A percentile compares a stretch with the other conserved stretches of the same genome.
Evolutionary conservation across 2,797 vertebrate species (phyloP).

Genomic region (Poeciliopsis paucimaculata): DNA sequence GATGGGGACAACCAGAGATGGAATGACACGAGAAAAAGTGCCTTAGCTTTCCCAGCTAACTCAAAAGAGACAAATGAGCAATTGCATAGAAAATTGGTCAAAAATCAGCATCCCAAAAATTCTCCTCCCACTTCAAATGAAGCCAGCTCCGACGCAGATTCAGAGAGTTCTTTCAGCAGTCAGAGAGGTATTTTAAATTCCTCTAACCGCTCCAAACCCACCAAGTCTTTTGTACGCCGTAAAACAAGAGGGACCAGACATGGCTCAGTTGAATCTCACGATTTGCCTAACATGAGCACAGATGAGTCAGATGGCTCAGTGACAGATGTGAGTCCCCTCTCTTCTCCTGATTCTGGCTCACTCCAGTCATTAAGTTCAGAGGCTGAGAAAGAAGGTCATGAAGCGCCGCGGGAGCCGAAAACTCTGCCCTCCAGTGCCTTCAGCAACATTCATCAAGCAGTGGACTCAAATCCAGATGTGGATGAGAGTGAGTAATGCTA

Average conservation of each 20-base stretch:
- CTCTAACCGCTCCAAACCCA: conserved; percentile 7
- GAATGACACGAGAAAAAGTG: conserved; percentile 78
- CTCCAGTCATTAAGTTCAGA: conserved; percentile 81
- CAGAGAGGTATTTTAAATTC: conserved; percentile 30
- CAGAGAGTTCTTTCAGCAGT: conserved; percentile 35
- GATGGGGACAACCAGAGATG: conserved; percentile 68
- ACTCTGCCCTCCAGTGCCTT: conserved; percentile 60
- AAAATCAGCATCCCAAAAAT: conserved; percentile 21
- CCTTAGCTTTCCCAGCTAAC: conserved; percentile 57
- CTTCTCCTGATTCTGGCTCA: conserved; percentile 88
- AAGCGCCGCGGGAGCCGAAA: conserved; percentile 33
- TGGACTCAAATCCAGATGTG: conserved; percentile 42
- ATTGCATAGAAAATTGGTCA: conserved; percentile 35
- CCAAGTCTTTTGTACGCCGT: conserved; percentile 24
- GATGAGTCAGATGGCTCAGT: conserved; percentile 88
- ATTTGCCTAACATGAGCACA: conserved; percentile 45
- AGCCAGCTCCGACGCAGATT: conserved; percentile 44
- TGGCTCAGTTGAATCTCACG: conserved; percentile 37
- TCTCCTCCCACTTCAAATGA: conserved; percentile 41
- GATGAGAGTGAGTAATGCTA: conserved; percentile 62
- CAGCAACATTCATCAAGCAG: conserved; percentile 27
- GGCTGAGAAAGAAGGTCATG: conserved; percentile 11
- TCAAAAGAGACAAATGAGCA: conserved; percentile 29
- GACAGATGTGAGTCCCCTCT: conserved; percentile 90
- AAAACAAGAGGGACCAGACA: conserved; percentile 16